These are phyloP conservation scores for Temnothorax nylanderi DNA, from an alignment of 1,140 invertebrate genomes.

Conservation along the genomic window DNA sequence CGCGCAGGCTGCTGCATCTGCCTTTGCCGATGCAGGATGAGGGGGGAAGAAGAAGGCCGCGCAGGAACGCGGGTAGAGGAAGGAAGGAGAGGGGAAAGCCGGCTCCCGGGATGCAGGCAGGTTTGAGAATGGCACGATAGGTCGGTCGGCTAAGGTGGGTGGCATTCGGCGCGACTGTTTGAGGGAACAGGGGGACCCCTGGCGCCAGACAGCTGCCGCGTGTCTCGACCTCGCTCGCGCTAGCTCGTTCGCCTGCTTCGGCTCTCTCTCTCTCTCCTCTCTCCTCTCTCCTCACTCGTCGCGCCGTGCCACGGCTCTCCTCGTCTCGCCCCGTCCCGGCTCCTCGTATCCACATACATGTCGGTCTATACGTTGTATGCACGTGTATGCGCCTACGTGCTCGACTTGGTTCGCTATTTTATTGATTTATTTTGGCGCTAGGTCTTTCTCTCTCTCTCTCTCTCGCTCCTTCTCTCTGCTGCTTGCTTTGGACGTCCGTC, in stretches of 20 bases:
- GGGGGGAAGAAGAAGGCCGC: background rate
- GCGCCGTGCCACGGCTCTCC: slow-evolving; percentile 17
- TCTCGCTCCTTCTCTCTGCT: slow-evolving; percentile 15
- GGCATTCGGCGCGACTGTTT: slow-evolving; percentile 76
- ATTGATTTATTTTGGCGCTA: slow-evolving; percentile 76
- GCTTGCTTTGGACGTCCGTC: slow-evolving; percentile 1
- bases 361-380: background rate
- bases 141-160: slow-evolving; percentile 77
- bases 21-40: slow-evolving; percentile 30
- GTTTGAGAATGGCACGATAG: slow-evolving; percentile 78
- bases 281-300: slow-evolving; percentile 13
- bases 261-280: slow-evolving; percentile 11
- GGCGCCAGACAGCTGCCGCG: slow-evolving; percentile 80
- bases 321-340: background rate
- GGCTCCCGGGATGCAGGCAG: slow-evolving; percentile 73
- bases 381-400: slow-evolving; percentile 37
- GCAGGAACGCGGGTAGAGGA: slow-evolving; percentile 1
- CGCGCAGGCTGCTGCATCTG: slow-evolving; percentile 20
- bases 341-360: slow-evolving; percentile 29
- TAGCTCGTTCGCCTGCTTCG: slow-evolving; percentile 61
- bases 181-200: slow-evolving; percentile 77
- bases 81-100: slow-evolving; percentile 56
- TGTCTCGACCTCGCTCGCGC: slow-evolving; percentile 78
- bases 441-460: slow-evolving; percentile 41
- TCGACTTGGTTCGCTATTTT: slow-evolving; percentile 69